phyloP scores from a whole-genome alignment of 2,797 vertebrate species.

The Myripristis jacobus region DNA sequence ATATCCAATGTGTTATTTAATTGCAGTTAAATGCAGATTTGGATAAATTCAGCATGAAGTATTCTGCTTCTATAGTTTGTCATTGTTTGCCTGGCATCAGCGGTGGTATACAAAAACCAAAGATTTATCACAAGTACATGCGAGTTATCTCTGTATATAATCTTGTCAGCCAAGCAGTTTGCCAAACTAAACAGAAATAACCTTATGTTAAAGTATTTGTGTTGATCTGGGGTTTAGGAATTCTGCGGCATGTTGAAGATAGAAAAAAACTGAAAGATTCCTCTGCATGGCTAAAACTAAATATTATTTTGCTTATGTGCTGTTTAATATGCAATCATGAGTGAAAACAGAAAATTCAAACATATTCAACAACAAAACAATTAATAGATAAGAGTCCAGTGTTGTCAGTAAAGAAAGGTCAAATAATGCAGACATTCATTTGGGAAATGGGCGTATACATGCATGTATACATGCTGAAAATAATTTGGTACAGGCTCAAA shows the following conservation, averaged over 20 bases:
- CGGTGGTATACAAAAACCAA: not conserved
- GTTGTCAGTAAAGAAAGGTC: not conserved
- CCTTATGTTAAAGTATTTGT: too few relatives aligned
- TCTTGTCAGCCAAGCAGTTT: not conserved
- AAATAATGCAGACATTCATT: constrained; percentile 2
- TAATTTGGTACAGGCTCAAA: too few relatives aligned
- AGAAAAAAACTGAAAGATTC: too few relatives aligned
- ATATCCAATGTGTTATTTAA: not conserved
- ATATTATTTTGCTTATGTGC: too few relatives aligned
- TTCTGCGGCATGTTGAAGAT: too few relatives aligned
- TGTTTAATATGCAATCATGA: too few relatives aligned
- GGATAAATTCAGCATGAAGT: not conserved
- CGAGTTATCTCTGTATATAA: not conserved
- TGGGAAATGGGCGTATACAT: too few relatives aligned
- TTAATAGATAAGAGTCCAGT: constrained; percentile 21
- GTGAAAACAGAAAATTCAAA: too few relatives aligned
- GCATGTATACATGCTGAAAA: too few relatives aligned
- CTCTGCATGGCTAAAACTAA: too few relatives aligned
- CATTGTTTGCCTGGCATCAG: not conserved
- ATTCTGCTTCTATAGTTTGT: not conserved
- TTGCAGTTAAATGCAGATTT: not conserved
- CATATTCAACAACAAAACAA: constrained; percentile 9
- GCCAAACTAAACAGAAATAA: too few relatives aligned
- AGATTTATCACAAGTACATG: not conserved
- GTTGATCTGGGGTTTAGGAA: too few relatives aligned